Conservation (phyloP, 2,113 vertebrate species). For the Otis tarda region DNA sequence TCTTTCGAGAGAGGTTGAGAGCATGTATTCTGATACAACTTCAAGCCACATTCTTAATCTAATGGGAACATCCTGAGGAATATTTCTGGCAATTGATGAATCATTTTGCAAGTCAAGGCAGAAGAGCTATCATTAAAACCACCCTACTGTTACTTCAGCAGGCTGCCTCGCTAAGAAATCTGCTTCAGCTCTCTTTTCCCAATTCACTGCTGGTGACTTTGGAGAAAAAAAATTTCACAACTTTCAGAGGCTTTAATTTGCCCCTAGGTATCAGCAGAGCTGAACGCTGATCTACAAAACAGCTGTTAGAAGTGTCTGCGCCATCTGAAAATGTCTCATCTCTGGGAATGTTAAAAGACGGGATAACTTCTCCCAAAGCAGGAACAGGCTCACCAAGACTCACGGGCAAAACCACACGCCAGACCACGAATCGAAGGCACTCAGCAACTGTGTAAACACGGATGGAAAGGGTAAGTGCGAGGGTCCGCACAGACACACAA, state of each 20-base stretch:
- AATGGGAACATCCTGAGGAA: neutral
- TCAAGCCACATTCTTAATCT: neutral
- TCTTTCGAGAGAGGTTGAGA: neutral
- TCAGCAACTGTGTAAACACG: neutral
- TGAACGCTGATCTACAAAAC: neutral
- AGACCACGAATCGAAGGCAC: neutral
- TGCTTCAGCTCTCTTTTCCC: neutral
- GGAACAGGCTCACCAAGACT: neutral
- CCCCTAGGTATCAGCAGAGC: neutral
- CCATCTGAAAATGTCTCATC: fast-evolving
- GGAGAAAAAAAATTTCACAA: neutral
- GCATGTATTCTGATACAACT: neutral
- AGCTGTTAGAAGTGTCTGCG: neutral
- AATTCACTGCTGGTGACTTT: neutral
- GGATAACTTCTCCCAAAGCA: neutral
- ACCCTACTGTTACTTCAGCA: neutral
- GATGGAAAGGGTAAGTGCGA: neutral
- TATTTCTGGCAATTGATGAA: slow-evolving; percentile 9
- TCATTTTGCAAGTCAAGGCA: neutral
- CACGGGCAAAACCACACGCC: neutral
- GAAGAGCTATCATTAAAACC: neutral
- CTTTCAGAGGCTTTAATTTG: neutral
- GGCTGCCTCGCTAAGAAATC: neutral
- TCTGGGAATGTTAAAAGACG: fast-evolving
- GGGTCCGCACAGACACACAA: neutral